Evolutionary conservation across 2,113 vertebrate genomes (phyloP).

Genomic region (Chrysemys picta): DNA sequence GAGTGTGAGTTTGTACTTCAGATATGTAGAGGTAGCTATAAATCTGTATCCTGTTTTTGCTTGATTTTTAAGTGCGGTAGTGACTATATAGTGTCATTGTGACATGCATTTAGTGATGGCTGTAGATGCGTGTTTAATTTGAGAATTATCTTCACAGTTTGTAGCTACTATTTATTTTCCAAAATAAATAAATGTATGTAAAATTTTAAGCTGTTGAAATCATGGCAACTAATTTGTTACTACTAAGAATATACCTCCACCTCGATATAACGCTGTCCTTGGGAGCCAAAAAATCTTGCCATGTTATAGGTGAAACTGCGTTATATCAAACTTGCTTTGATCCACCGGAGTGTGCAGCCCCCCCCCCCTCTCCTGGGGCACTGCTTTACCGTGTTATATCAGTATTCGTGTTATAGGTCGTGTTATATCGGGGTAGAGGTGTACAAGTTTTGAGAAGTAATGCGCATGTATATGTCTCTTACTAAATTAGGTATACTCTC

Average conservation of each 20-base stretch:
- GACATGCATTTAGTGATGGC: neutral
- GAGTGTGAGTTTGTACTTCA: neutral
- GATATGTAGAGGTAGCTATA: neutral
- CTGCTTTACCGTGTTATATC: too few relatives aligned
- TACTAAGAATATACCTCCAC: neutral
- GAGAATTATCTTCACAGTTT: neutral
- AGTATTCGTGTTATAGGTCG: too few relatives aligned
- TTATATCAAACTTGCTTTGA: too few relatives aligned
- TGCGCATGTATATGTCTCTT: neutral
- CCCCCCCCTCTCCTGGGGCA: too few relatives aligned
- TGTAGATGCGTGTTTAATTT: neutral
- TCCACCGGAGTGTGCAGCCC: too few relatives aligned
- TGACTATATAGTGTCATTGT: neutral
- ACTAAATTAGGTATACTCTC: slow-evolving; percentile 45
- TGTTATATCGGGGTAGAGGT: too few relatives aligned
- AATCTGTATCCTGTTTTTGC: neutral
- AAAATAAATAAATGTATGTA: neutral
- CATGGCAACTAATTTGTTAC: neutral
- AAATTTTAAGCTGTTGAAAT: neutral
- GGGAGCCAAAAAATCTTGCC: too few relatives aligned
- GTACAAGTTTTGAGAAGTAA: neutral
- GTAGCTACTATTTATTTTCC: neutral
- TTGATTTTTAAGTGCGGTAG: neutral
- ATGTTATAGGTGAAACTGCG: too few relatives aligned
- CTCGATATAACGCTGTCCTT: too few relatives aligned